phyloP scores from a whole-genome alignment of 2,113 vertebrate species.

The Plestiodon gilberti region DNA sequence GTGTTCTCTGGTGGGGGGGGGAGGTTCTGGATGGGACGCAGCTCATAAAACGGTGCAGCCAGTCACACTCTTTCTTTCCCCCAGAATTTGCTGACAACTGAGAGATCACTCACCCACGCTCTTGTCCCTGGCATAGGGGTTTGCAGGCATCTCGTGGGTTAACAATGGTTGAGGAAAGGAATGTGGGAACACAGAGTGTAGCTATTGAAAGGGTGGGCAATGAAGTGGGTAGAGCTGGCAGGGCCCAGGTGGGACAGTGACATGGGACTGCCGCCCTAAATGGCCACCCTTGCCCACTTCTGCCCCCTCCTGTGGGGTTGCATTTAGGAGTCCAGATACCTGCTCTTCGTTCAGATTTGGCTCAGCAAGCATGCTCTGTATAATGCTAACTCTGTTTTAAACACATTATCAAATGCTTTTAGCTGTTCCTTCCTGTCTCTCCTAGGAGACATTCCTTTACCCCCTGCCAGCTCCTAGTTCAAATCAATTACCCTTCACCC shows the following conservation, averaged over 20 bases:
- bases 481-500: conserved; percentile 36
- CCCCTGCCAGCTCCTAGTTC: conserved; percentile 28
- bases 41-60: background rate
- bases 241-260: background rate
- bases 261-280: background rate
- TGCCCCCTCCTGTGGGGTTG: background rate
- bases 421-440: conserved; percentile 9
- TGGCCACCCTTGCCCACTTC: background rate
- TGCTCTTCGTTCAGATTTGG: background rate
- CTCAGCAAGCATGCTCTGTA: background rate
- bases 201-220: background rate
- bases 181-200: background rate
- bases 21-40: background rate
- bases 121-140: background rate
- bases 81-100: background rate
- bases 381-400: conserved; percentile 1
- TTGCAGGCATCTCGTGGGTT: background rate
- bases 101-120: no score
- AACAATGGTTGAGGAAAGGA: background rate
- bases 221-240: background rate
- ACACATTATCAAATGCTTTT: conserved; percentile 25
- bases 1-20: background rate
- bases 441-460: conserved; percentile 25
- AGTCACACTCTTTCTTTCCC: background rate
- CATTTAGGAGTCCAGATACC: background rate